Conservation (phyloP, 2,113 vertebrate genomes). For the Myiagra hebetior region DNA sequence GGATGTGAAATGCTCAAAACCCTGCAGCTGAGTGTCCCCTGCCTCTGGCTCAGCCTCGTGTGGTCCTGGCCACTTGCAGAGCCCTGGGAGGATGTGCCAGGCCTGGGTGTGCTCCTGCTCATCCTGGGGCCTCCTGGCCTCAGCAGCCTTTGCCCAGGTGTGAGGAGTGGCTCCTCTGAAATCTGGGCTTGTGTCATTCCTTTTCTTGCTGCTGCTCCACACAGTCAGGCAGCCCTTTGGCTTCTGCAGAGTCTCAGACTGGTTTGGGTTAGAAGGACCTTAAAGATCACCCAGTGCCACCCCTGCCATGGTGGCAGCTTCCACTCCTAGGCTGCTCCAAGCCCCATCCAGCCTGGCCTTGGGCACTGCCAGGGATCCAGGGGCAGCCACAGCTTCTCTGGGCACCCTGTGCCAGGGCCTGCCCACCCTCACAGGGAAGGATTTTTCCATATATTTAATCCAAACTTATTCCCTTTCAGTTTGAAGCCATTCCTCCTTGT, state of each 20-base stretch:
- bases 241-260: neutral
- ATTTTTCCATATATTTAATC: neutral
- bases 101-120: neutral
- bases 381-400: neutral
- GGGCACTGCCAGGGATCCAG: neutral
- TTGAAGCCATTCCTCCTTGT: neutral
- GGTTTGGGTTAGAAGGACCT: neutral
- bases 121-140: neutral
- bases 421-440: neutral
- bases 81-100: neutral
- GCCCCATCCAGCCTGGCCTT: neutral
- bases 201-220: neutral
- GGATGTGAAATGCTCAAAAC: fast-evolving
- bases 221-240: neutral
- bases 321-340: neutral
- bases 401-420: neutral
- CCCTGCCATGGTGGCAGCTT: neutral
- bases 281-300: fast-evolving
- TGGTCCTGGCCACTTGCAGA: neutral
- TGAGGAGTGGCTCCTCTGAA: neutral
- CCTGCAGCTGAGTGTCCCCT: neutral
- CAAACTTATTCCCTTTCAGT: too few relatives aligned
- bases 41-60: fast-evolving
- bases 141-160: neutral
- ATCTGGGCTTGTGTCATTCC: neutral